Conservation (phyloP, 2,797 vertebrate genomes). For the Schizothorax lantsangensis region DNA sequence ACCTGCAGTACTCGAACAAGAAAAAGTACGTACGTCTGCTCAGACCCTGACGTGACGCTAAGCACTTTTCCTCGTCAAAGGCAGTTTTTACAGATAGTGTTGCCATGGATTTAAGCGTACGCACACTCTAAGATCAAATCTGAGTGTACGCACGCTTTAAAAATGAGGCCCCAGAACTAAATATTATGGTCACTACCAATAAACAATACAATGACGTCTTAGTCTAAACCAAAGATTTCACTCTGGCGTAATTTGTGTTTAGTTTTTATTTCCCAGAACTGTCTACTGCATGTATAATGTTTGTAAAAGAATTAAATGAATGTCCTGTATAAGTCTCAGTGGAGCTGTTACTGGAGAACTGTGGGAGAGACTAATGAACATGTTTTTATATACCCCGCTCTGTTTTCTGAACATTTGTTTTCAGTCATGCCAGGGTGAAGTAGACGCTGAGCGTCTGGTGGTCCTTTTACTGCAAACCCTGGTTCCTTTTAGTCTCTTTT, state of each 20-base stretch:
- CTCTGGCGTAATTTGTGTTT: neutral
- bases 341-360: conserved; percentile 26
- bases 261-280: neutral
- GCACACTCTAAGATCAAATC: neutral
- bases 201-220: conserved; percentile 22
- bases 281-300: conserved; percentile 12
- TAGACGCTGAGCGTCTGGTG: neutral
- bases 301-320: conserved; percentile 5
- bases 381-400: neutral
- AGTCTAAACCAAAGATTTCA: conserved; percentile 17
- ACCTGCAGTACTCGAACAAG: neutral
- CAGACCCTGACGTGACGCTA: neutral
- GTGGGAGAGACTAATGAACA: conserved; percentile 29
- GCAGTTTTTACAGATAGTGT: neutral
- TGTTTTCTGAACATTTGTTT: conserved; percentile 47
- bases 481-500: neutral
- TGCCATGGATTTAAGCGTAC: too few relatives aligned
- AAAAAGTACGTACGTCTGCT: neutral
- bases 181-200: conserved; percentile 13
- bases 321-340: neutral
- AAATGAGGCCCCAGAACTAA: neutral
- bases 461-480: conserved; percentile 18
- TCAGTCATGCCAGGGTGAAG: conserved; percentile 12
- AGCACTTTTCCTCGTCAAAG: neutral
- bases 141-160: neutral